Base-by-base conservation (phyloP, 2,113 vertebrate genomes). In the Odontesthes bonariensis region DNA sequence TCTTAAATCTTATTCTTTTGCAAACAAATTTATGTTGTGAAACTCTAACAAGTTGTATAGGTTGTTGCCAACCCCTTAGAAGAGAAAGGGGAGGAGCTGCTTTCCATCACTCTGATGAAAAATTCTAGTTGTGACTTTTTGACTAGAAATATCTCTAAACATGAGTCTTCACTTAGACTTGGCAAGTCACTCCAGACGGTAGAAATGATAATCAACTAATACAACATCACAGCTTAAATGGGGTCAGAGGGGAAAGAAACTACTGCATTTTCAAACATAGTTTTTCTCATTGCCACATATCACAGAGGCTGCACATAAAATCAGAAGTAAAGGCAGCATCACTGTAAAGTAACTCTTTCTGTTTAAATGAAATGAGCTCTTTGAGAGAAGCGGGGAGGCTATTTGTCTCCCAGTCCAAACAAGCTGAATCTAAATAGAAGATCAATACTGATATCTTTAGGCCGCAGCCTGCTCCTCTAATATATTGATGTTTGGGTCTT, bases 391-490 rank as follows among this genome's bases (percentile, higher is more conserved):
- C 69, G 12, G 56, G 81, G 79, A 69, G 71, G 78, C 87, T 72
- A 91, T 92, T 91, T 84, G 78, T 93, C 89, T 90, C 86, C 56
- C 33, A 58, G 82, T 87, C 86, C 72, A 82, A 91, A 91, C 86
- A 86, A 89, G 74, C 90, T 75, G 74, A 82, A 79, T 86, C 85
- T 79, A 80, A 92, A 82, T 63, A 81, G 77, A 20, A 77, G 82
- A 93, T 94, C 93, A 77, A 94, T 94, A 89, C 86, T 89, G 89
- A 93, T 91, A 90, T 92, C 68, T 92, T 92, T 93, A 92, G 89
- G 88, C 87, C 51, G 74, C 88, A 90, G 91, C 92, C 86, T 65
- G 89, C 77, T 73, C 74, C 76, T 59, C 72, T 92, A 89, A 92
- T 92, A 92, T 93, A 93, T 94, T 87, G 92, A 94, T 92, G 92